Evolutionary conservation across 2,113 vertebrate species (phyloP).

Genomic region (Sorex araneus): DNA sequence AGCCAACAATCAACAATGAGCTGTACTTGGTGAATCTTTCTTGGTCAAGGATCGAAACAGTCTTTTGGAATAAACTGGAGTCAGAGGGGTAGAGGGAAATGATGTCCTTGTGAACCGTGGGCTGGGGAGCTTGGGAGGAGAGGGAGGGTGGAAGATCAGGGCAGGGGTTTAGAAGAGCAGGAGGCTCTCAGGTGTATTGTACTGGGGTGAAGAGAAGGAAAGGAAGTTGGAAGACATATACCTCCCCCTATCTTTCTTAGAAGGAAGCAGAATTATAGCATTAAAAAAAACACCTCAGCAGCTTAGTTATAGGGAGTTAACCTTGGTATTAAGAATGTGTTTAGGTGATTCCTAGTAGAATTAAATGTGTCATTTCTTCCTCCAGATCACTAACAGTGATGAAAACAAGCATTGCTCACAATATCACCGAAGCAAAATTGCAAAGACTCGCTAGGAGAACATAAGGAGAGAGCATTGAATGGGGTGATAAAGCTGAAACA

Average conservation of each 20-base stretch:
- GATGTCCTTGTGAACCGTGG: not conserved
- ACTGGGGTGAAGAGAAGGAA: not conserved
- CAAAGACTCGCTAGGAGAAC: not conserved
- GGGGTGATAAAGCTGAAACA: not conserved
- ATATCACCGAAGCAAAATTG: not conserved
- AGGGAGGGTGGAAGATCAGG: not conserved
- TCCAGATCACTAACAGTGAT: not conserved
- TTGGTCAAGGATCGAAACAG: constrained; percentile 13
- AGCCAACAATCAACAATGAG: not conserved
- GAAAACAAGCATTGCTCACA: not conserved
- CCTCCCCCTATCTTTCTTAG: not conserved
- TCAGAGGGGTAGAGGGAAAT: not conserved
- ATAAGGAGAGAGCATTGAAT: not conserved
- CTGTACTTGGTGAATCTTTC: not conserved
- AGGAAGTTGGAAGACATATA: not conserved
- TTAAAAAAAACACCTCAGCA: no score
- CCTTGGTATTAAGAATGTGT: not conserved
- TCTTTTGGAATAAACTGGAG: not conserved
- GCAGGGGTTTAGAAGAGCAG: not conserved
- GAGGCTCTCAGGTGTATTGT: not conserved
- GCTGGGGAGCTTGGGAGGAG: not conserved
- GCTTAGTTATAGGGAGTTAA: not conserved
- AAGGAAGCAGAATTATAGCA: not conserved
- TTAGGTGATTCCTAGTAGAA: not conserved
- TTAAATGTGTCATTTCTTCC: not conserved